Evolutionary conservation across 2,797 vertebrate genomes (phyloP).

Genomic region (Cirrhinus mrigala): DNA sequence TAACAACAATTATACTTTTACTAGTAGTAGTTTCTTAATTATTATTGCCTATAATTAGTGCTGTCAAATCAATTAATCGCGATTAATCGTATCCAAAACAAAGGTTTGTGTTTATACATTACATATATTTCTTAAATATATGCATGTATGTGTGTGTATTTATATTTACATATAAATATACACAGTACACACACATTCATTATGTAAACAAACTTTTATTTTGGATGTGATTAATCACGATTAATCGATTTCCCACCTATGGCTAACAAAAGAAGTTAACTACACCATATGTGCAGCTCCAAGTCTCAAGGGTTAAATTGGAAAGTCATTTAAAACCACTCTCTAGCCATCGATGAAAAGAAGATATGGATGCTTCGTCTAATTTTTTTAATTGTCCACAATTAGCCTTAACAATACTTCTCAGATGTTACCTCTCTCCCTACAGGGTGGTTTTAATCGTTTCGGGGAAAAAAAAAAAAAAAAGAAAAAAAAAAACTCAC

Average conservation of each 20-base stretch:
- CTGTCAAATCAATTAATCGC: no score
- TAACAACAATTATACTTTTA: no score
- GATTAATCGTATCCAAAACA: no score
- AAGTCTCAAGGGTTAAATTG: conserved; percentile 47
- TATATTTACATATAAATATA: no score
- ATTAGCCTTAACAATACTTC: conserved; percentile 54
- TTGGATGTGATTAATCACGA: no score
- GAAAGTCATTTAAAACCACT: conserved; percentile 26
- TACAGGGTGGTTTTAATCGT: conserved; percentile 6
- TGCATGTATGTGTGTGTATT: no score
- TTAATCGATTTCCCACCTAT: background rate
- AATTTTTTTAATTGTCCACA: conserved; percentile 58
- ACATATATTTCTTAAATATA: no score
- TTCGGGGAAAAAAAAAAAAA: background rate
- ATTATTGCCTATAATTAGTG: no score
- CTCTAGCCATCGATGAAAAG: conserved; percentile 28
- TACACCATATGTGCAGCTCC: conserved; percentile 4
- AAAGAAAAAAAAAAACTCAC: background rate
- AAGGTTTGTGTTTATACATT: no score
- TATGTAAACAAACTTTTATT: no score
- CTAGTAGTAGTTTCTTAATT: no score
- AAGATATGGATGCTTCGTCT: conserved; percentile 38
- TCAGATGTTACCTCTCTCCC: conserved; percentile 35
- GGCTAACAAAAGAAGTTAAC: conserved; percentile 36
- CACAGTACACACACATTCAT: no score